Conservation (phyloP, 2,888 invertebrate species). For the Acanthacorydalis orientalis region DNA sequence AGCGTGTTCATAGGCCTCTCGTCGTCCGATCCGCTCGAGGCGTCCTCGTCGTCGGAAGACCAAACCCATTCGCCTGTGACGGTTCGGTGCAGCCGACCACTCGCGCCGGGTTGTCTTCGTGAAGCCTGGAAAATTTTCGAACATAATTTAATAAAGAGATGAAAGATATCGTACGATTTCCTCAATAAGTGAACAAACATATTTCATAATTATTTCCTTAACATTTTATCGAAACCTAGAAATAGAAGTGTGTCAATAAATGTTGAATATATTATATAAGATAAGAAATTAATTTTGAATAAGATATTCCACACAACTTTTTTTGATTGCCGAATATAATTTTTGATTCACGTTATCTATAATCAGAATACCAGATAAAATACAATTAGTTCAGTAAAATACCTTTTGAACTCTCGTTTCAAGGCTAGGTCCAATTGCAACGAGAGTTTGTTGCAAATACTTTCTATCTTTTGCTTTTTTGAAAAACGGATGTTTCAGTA, state of each 20-base stretch:
- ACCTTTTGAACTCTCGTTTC: conserved; percentile 86
- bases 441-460: conserved; percentile 69
- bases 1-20: conserved; percentile 30
- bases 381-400: conserved; percentile 10
- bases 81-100: conserved; percentile 74
- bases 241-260: too few species aligned
- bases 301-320: too few species aligned
- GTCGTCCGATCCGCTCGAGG: conserved; percentile 34
- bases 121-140: conserved; percentile 30
- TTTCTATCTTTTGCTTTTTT: conserved; percentile 92
- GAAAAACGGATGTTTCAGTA: conserved; percentile 94
- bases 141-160: neutral
- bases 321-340: too few species aligned
- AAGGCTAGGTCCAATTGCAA: conserved; percentile 73
- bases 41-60: conserved; percentile 86
- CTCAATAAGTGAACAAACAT: neutral
- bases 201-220: too few species aligned
- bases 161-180: neutral
- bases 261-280: too few species aligned
- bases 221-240: too few species aligned
- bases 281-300: too few species aligned
- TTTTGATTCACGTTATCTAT: too few species aligned
- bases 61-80: conserved; percentile 97
- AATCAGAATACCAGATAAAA: too few species aligned
- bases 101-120: conserved; percentile 72